These are phyloP conservation scores for Pomacea canaliculata DNA, from an alignment of 2,888 invertebrate genomes.

Conservation along the genomic window DNA sequence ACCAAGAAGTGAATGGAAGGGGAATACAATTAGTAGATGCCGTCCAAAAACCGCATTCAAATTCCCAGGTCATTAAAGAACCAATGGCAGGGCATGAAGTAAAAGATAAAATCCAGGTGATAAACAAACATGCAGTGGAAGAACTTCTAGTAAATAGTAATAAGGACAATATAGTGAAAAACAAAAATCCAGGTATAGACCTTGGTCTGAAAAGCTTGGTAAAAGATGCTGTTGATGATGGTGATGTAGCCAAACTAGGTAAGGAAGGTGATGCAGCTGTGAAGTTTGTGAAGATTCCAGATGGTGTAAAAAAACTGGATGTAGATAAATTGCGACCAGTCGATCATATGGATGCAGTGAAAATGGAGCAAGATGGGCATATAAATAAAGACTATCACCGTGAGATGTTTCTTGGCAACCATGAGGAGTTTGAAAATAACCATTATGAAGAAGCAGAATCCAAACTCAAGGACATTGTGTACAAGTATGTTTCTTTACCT, in stretches of 20 bases:
- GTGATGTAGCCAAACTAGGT: neutral
- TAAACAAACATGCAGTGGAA: too few relatives aligned
- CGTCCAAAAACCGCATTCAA: too few relatives aligned
- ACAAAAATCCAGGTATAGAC: too few relatives aligned
- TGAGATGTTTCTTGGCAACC: constrained; percentile 70
- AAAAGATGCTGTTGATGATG: neutral
- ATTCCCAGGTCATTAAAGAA: too few relatives aligned
- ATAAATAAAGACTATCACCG: constrained; percentile 71
- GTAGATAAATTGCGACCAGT: constrained; percentile 62
- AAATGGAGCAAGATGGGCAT: constrained; percentile 72
- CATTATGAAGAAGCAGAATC: constrained; percentile 48
- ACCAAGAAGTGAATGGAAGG: too few relatives aligned
- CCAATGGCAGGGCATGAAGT: too few relatives aligned
- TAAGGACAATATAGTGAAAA: too few relatives aligned
- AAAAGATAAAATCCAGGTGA: too few relatives aligned
- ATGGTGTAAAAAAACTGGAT: constrained; percentile 28
- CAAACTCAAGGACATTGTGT: constrained; percentile 66
- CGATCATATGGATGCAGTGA: constrained; percentile 71
- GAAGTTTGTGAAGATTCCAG: constrained; percentile 22
- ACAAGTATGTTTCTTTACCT: constrained; percentile 53
- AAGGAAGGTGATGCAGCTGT: constrained; percentile 1
- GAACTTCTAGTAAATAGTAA: too few relatives aligned
- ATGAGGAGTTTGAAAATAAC: constrained; percentile 62
- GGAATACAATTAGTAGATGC: too few relatives aligned
- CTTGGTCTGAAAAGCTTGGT: too few relatives aligned